Evolutionary conservation across 2,888 invertebrate species (phyloP).

Genomic region (Spilarctia lutea): DNA sequence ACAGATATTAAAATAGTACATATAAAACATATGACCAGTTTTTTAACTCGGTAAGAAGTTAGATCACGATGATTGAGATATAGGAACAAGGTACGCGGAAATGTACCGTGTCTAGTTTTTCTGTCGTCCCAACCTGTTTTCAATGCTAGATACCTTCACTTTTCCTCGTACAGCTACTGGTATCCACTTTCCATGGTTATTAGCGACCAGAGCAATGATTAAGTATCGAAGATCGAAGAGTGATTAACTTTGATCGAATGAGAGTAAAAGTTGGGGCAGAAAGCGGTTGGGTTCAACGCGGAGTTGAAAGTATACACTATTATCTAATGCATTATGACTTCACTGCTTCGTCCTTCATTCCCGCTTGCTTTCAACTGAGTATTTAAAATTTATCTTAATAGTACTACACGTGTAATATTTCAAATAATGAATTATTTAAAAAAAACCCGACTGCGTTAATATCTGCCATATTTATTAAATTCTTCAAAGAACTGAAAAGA

Average conservation of each 20-base stretch:
- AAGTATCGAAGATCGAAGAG: conserved; percentile 1
- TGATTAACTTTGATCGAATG: neutral
- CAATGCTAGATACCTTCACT: conserved; percentile 47
- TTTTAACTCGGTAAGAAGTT: neutral
- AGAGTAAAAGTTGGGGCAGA: neutral
- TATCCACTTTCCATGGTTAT: conserved; percentile 43
- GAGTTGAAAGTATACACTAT: too few relatives aligned
- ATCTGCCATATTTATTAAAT: too few relatives aligned
- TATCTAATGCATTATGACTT: too few relatives aligned
- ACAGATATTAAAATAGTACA: neutral
- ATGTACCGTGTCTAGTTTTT: conserved; percentile 34
- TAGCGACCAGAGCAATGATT: conserved; percentile 26
- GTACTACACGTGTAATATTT: too few relatives aligned
- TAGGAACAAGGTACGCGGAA: conserved; percentile 26
- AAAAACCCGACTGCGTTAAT: too few relatives aligned
- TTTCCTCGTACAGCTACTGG: conserved; percentile 32
- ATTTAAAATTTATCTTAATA: too few relatives aligned
- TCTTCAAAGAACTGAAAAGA: too few relatives aligned
- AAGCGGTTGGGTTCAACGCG: neutral
- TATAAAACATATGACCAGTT: neutral
- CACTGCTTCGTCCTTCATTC: too few relatives aligned
- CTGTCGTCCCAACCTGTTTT: conserved; percentile 40
- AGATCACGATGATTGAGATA: neutral
- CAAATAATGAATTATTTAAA: too few relatives aligned
- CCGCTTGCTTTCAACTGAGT: too few relatives aligned